Evolutionary conservation across 2,888 invertebrate genomes (phyloP).

Genomic region (Podotricha telesiphe): DNA sequence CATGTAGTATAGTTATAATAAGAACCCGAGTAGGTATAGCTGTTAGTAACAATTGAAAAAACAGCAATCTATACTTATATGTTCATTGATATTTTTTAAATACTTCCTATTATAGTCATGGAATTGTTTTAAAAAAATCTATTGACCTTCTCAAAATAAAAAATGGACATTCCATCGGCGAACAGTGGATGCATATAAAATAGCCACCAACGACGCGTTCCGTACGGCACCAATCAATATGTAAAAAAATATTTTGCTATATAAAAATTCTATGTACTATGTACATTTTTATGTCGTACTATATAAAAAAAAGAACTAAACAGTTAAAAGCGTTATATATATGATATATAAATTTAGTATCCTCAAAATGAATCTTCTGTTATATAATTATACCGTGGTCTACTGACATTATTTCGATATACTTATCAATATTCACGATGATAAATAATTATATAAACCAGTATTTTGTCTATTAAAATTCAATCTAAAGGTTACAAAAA

Average conservation of each 20-base stretch:
- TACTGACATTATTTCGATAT: background rate
- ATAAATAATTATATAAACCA: background rate
- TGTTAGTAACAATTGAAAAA: background rate
- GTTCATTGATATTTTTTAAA: too few relatives aligned
- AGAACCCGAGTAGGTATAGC: too few relatives aligned
- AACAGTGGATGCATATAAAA: constrained; percentile 29
- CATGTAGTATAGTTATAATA: too few relatives aligned
- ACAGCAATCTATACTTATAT: background rate
- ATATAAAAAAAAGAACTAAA: too few relatives aligned
- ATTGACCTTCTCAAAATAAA: constrained; percentile 31
- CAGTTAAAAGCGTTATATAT: background rate
- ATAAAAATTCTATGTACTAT: background rate
- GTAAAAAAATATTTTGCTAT: constrained; percentile 5
- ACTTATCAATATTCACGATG: background rate
- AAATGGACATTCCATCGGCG: constrained; percentile 23
- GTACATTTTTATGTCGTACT: background rate
- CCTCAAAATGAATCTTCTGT: background rate
- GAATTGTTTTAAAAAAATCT: background rate
- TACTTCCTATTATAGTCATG: background rate
- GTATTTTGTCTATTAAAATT: background rate
- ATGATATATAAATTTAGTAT: constrained; percentile 1
- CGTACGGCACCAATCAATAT: constrained; percentile 1
- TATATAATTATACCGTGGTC: background rate
- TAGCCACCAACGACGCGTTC: background rate
- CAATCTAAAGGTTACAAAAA: background rate